Evolutionary conservation across 2,113 vertebrate genomes (phyloP), one percentile per base, ranked within the genome.

Genomic region (Pseudorasbora parva): DNA sequence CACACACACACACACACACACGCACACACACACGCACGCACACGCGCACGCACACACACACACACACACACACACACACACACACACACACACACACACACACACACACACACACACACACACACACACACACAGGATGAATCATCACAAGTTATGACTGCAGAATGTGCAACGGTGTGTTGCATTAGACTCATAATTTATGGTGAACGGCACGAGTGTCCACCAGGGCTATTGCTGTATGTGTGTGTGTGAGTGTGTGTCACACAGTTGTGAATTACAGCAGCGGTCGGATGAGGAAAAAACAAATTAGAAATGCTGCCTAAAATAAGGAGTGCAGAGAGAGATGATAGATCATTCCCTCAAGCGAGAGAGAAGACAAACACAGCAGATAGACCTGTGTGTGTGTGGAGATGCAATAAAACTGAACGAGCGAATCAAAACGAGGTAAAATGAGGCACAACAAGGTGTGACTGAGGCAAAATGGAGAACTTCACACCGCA

Each of bases 261-360:
- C 17, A n/a, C 73, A 37, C 1, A 1, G 49, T 76, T 57, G 56
- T 78, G 75, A 78, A 78, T 78, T 78, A 78, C 54, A 78, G 11
- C n/a, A 14, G 33, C 56, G 9, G 11, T 25, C 75, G 3, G 33
- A 78, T 12, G 14, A 60, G 75, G 33, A 59, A 33, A 76, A 78
- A 60, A 25, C 54, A 25, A 60, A 59, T 78, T 78, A 78, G 56
- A 78, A 43, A 60, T 60, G 75, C 33, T 59, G n/a, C 54, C 54
- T 60, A 60, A 78, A 78, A 78, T 60, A 59, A 78, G 56, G 54
- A 78, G 74, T 77, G 74, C 30, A 23, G 74, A 57, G 30, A 57
- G 30, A 59, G 68, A 77, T 59, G 75, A 60, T 78, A 78, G 75
- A 78, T 78, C 75, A 78, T 60, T 60, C 56, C 43, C 75, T 78